phyloP scores from a whole-genome alignment of 2,888 invertebrate species.

The Abrostola triplasia region DNA sequence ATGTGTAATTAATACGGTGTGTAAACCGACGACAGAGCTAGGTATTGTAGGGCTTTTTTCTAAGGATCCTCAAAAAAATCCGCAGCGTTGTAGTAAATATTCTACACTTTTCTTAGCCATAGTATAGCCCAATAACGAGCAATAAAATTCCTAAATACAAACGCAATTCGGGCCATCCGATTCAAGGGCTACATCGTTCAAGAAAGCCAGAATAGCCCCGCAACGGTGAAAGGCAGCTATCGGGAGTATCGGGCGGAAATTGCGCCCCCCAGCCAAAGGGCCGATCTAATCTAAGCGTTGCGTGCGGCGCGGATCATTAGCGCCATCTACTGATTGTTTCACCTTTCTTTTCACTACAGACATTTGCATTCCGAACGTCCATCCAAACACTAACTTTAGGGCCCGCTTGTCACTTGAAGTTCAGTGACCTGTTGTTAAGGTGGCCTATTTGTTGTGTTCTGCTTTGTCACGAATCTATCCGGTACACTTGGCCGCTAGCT shows the following conservation, averaged over 20 bases:
- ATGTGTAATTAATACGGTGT: no score
- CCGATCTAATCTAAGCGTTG: constrained; percentile 84
- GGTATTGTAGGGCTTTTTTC: no score
- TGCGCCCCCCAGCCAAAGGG: constrained; percentile 78
- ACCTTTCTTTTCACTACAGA: constrained; percentile 60
- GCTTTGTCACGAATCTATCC: no score
- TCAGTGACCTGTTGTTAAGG: constrained; percentile 30
- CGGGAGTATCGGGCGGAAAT: constrained; percentile 79
- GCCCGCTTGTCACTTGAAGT: constrained; percentile 20
- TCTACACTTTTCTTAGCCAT: background rate
- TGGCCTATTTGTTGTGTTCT: background rate
- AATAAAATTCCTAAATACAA: constrained; percentile 8
- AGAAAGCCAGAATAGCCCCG: constrained; percentile 48
- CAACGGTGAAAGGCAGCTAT: constrained; percentile 68
- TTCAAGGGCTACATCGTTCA: constrained; percentile 13
- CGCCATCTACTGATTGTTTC: constrained; percentile 77
- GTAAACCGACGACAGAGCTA: no score
- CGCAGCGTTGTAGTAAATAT: no score
- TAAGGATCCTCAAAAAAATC: no score
- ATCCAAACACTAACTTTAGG: constrained; percentile 30
- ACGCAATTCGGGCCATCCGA: constrained; percentile 1
- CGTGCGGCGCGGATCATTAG: constrained; percentile 82
- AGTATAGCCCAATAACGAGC: background rate
- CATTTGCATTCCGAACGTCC: constrained; percentile 39
- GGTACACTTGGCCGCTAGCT: no score